Evolutionary conservation across 2,888 invertebrate genomes (phyloP).

Genomic region (Mycalesis mineus): DNA sequence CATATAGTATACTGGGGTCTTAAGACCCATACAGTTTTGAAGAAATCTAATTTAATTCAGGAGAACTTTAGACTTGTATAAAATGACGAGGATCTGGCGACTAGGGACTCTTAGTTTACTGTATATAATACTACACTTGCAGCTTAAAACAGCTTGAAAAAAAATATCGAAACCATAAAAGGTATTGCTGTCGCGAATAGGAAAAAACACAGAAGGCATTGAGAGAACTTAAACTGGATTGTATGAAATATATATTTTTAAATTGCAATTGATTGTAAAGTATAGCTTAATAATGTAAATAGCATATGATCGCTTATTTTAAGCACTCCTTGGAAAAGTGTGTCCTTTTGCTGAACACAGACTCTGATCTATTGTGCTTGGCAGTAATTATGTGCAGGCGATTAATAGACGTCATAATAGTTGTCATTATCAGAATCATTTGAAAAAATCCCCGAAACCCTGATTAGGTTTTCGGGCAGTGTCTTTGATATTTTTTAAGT

Average conservation of each 20-base stretch:
- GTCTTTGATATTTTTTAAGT: no score
- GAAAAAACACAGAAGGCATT: not conserved
- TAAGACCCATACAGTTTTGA: no score
- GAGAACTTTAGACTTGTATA: no score
- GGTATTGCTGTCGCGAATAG: not conserved
- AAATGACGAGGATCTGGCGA: no score
- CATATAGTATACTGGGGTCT: no score
- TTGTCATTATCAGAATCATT: no score
- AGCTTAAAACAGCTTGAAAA: not conserved
- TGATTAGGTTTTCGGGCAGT: no score
- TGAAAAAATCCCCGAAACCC: no score
- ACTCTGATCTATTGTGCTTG: not conserved
- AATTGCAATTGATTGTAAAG: slow-evolving; percentile 5
- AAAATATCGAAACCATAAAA: not conserved
- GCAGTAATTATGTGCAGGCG: not conserved
- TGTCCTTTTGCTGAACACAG: not conserved
- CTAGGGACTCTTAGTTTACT: not conserved
- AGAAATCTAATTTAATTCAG: no score
- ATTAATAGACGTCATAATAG: not conserved
- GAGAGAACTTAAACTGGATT: not conserved
- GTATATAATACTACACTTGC: not conserved
- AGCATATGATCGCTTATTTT: slow-evolving; percentile 10
- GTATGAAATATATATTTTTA: not conserved
- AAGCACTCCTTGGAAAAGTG: not conserved
- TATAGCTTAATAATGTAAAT: slow-evolving; percentile 14